Evolutionary conservation across 2,113 vertebrate genomes (phyloP).

Genomic region (Gallinago undulata): DNA sequence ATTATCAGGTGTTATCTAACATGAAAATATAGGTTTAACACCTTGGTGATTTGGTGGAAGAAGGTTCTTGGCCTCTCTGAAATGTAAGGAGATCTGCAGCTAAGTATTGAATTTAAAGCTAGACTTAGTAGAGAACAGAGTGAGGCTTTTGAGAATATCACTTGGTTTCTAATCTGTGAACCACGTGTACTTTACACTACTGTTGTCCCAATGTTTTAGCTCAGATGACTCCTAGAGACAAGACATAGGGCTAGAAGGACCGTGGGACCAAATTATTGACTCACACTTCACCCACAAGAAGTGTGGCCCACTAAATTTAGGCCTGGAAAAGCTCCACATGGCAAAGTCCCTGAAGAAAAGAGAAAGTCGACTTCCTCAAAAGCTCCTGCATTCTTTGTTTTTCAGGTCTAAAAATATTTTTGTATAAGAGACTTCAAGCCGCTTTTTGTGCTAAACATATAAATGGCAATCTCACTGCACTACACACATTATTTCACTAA

Average conservation of each 20-base stretch:
- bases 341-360: neutral
- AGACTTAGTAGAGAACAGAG: neutral
- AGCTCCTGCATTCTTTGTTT: neutral
- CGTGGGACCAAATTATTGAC: neutral
- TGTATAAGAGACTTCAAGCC: neutral
- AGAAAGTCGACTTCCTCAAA: neutral
- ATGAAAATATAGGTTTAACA: neutral
- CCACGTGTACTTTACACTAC: neutral
- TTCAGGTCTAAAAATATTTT: constrained; percentile 21
- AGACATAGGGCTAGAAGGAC: neutral
- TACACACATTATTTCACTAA: constrained; percentile 33
- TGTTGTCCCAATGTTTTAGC: neutral
- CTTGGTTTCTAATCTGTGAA: neutral
- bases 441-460: constrained; percentile 25
- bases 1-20: neutral
- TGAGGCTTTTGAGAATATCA: neutral
- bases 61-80: neutral
- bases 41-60: neutral
- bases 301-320: neutral
- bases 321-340: neutral
- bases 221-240: neutral
- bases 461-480: constrained; percentile 37
- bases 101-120: neutral
- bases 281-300: neutral
- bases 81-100: neutral